Evolutionary conservation across 2,888 invertebrate genomes (phyloP), one percentile per base, ranked within the genome.

Genomic region (Agapetus fuscipes): DNA sequence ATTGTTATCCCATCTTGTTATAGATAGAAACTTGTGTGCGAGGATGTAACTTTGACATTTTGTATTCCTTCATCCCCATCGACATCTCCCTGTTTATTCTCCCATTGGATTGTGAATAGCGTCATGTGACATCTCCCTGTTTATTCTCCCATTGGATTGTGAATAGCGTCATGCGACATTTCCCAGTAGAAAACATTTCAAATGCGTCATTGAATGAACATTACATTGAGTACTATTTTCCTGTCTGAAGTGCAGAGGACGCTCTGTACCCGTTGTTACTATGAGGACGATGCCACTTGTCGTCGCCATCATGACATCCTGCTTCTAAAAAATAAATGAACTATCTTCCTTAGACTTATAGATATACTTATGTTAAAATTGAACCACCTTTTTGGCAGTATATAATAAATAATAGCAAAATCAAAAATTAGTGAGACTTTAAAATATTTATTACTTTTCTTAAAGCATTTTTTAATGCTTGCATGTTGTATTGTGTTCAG

Each of bases 401-500:
- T 34, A 33, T 39, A 39, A 15, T n/a, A n/a, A n/a, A 42, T n/a
- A 38, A 46, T 43, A 43, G 40, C 35, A 40, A 43, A 41, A 43
- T 7, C 67, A 68, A 68, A 69, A 69, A 68, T 66, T 65, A 69
- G 63, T 64, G 58, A 60, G 59, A 42, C 36, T 57, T 65, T 34
- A 39, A 66, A 63, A 64, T 66, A 62, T 67, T 68, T 67, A 60
- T 59, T 67, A 56, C 64, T 66, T 67, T 48, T 62, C 66, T 64
- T 57, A 60, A 62, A 66, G 68, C 67, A 67, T 67, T 68, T 60
- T 36, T 61, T 62, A 50, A 67, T 68, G 70, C 68, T 68, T 68
- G 66, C 68, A 69, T 67, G 68, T 68, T 66, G 67, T 69, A 67
- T 69, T 69, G 70, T 68, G 68, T 70, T 70, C 68, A 68, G 63